phyloP scores from a whole-genome alignment of 1,140 invertebrate genomes.

The Galleria mellonella region DNA sequence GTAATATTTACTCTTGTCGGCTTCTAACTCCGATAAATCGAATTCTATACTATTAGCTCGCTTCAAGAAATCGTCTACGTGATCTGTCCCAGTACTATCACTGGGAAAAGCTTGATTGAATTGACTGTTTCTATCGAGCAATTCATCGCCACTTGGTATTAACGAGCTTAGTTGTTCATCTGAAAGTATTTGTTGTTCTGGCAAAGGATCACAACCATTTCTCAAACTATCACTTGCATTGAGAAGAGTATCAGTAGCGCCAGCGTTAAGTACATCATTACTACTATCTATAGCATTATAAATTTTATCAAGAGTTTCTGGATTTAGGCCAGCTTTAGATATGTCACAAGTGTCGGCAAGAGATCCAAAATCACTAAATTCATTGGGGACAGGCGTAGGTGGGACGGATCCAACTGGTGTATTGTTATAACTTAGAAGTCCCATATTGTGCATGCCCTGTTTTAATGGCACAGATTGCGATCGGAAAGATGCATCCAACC shows the following conservation, averaged over 20 bases:
- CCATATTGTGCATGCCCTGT: slow-evolving; percentile 62
- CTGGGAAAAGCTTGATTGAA: slow-evolving; percentile 45
- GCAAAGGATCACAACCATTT: slow-evolving; percentile 50
- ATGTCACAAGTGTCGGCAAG: slow-evolving; percentile 72
- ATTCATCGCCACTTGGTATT: slow-evolving; percentile 35
- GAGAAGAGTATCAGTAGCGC: slow-evolving; percentile 34
- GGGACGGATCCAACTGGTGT: slow-evolving; percentile 80
- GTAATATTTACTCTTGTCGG: slow-evolving; percentile 60
- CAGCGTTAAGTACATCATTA: slow-evolving; percentile 55
- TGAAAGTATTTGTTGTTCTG: slow-evolving; percentile 44
- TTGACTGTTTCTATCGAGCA: slow-evolving; percentile 41
- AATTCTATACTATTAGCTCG: slow-evolving; percentile 61
- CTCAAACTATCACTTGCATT: slow-evolving; percentile 39
- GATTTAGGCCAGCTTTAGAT: slow-evolving; percentile 68
- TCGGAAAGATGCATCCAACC: slow-evolving; percentile 68
- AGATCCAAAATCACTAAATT: slow-evolving; percentile 80
- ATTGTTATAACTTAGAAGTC: slow-evolving; percentile 65
- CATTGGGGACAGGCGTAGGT: slow-evolving; percentile 80
- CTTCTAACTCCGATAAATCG: slow-evolving; percentile 51
- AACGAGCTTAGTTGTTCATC: slow-evolving; percentile 49
- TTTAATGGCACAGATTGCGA: slow-evolving; percentile 86
- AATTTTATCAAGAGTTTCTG: slow-evolving; percentile 70
- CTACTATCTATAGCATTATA: slow-evolving; percentile 71
- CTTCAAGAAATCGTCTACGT: slow-evolving; percentile 61
- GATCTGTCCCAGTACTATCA: slow-evolving; percentile 31